These are phyloP conservation scores for Cosmia trapezina DNA, from an alignment of 2,888 invertebrate genomes.

Conservation along the genomic window DNA sequence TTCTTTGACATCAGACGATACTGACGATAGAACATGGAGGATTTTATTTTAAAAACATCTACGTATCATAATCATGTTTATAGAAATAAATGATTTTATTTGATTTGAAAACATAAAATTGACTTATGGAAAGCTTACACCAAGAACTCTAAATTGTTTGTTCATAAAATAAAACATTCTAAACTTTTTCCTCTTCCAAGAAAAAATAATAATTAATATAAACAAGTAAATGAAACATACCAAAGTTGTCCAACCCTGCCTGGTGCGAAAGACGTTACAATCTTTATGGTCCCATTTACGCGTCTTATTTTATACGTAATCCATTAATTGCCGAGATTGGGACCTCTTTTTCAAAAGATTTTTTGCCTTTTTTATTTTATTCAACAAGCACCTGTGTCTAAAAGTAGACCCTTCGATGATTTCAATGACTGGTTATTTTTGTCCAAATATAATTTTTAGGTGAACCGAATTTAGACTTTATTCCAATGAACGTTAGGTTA, in stretches of 20 bases:
- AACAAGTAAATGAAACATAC: slow-evolving; percentile 7
- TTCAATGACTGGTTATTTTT: slow-evolving; percentile 86
- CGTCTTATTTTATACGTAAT: slow-evolving; percentile 80
- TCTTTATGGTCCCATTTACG: slow-evolving; percentile 73
- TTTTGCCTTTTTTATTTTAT: slow-evolving; percentile 75
- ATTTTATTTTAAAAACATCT: not conserved
- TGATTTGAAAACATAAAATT: not conserved
- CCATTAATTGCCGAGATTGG: slow-evolving; percentile 85
- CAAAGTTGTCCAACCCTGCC: slow-evolving; percentile 53
- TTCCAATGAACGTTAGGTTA: fast-evolving
- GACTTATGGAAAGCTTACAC: not conserved
- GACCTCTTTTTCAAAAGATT: slow-evolving; percentile 71
- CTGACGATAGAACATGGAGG: not conserved
- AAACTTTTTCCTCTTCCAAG: not conserved
- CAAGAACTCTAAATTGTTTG: not conserved
- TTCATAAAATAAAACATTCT: not conserved
- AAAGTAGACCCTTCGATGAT: slow-evolving; percentile 78
- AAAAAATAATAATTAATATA: slow-evolving; percentile 2
- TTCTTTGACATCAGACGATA: not conserved
- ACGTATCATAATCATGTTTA: not conserved
- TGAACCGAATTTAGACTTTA: slow-evolving; percentile 54
- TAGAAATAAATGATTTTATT: not conserved
- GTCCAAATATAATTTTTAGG: slow-evolving; percentile 70
- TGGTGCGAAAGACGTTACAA: slow-evolving; percentile 67
- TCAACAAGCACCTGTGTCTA: slow-evolving; percentile 83